These are phyloP conservation scores for Agrochola litura DNA, from an alignment of 2,888 invertebrate genomes.

Conservation along the genomic window DNA sequence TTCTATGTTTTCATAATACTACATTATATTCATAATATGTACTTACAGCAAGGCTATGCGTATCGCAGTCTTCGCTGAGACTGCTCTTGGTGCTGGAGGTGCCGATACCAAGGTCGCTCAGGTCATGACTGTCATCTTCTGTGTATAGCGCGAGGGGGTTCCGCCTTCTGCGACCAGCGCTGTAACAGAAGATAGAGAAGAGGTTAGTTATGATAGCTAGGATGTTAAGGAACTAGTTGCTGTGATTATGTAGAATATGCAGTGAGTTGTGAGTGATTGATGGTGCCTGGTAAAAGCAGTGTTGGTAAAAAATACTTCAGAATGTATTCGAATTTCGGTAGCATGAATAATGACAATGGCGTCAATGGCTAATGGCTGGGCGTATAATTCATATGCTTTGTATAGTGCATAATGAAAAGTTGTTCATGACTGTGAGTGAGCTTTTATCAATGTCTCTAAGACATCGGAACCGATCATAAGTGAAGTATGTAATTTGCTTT, in stretches of 20 bases:
- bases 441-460: not conserved
- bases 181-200: slow-evolving; percentile 69
- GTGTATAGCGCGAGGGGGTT: slow-evolving; percentile 93
- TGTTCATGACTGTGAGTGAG: not conserved
- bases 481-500: slow-evolving; percentile 9
- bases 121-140: slow-evolving; percentile 95
- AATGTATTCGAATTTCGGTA: not conserved
- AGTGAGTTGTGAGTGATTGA: not conserved
- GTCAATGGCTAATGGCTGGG: not conserved
- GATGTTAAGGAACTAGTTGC: not conserved
- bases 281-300: not conserved
- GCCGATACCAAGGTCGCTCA: slow-evolving; percentile 95
- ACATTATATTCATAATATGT: no score
- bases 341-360: not conserved
- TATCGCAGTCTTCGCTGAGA: slow-evolving; percentile 92
- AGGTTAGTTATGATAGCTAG: not conserved
- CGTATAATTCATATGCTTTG: not conserved
- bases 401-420: not conserved
- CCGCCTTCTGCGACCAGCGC: slow-evolving; percentile 88
- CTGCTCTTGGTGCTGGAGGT: slow-evolving; percentile 92
- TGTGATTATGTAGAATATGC: slow-evolving; percentile 2
- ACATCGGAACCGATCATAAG: not conserved
- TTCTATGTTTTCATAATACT: no score
- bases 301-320: not conserved
- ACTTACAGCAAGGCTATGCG: slow-evolving; percentile 91